phyloP scores from a whole-genome alignment of 2,797 vertebrate species.

The Tarsius wallacei region DNA sequence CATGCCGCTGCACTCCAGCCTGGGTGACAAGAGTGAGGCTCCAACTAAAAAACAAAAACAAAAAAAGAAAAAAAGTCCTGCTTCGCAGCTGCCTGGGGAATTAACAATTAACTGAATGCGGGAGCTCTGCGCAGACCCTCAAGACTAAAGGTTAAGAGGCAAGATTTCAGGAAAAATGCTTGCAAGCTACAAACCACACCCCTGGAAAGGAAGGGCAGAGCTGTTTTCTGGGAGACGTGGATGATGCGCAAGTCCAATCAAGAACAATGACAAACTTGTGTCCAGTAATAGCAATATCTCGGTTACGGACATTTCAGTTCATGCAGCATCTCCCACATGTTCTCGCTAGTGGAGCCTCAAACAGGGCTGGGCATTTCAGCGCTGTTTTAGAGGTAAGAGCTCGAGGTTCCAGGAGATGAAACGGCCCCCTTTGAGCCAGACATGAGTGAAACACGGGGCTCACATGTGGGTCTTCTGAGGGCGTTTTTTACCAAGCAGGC shows the following conservation, averaged over 20 bases:
- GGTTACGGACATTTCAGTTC: not conserved
- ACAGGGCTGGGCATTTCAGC: not conserved
- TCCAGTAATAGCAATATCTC: constrained; percentile 67
- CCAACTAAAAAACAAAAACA: no score
- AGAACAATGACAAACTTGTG: constrained; percentile 74
- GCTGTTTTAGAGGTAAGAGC: constrained; percentile 8
- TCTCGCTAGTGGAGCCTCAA: not conserved
- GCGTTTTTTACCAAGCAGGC: not conserved
- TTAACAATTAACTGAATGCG: constrained; percentile 42
- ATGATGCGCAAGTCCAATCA: constrained; percentile 65
- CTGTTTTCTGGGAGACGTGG: constrained; percentile 70
- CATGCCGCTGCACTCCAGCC: no score
- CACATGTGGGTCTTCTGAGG: not conserved
- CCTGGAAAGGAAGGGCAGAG: constrained; percentile 65
- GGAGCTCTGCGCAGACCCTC: constrained; percentile 37
- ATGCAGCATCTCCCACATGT: not conserved
- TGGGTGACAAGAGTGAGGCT: no score
- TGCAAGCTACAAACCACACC: constrained; percentile 41
- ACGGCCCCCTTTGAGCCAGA: not conserved
- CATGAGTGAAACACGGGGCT: not conserved
- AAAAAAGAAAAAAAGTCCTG: not conserved
- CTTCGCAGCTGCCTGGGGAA: not conserved
- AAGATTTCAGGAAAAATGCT: constrained; percentile 67
- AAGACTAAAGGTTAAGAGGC: constrained; percentile 58
- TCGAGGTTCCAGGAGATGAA: not conserved